phyloP scores from a whole-genome alignment of 2,797 vertebrate genomes.

The Helicolenus hilgendorfi region DNA sequence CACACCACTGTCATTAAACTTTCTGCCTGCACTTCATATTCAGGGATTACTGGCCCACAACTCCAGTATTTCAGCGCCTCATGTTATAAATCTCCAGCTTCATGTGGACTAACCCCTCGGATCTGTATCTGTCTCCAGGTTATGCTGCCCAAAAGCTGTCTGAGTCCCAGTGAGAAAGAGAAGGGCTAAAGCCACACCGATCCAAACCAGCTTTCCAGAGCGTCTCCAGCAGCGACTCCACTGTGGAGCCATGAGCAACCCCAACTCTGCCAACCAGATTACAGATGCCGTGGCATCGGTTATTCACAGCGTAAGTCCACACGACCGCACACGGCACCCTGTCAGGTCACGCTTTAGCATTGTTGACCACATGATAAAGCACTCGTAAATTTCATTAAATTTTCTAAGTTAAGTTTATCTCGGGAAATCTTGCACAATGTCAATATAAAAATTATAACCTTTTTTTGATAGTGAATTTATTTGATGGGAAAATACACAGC shows the following conservation, averaged over 20 bases:
- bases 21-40: conserved; percentile 18
- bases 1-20: background rate
- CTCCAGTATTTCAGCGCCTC: background rate
- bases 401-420: background rate
- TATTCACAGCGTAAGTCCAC: conserved; percentile 83
- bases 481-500: no score
- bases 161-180: conserved; percentile 92
- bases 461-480: no score
- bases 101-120: conserved; percentile 24
- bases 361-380: conserved; percentile 17
- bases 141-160: conserved; percentile 92
- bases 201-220: conserved; percentile 63
- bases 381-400: background rate
- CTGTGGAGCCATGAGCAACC: conserved; percentile 86
- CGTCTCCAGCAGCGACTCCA: conserved; percentile 60
- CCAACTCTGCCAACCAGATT: conserved; percentile 70
- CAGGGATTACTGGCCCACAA: background rate
- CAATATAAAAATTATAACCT: background rate
- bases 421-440: background rate
- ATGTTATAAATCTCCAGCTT: conserved; percentile 7
- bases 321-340: background rate
- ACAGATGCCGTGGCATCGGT: conserved; percentile 77
- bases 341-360: background rate
- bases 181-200: conserved; percentile 89
- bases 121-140: conserved; percentile 82